These are phyloP conservation scores for Pimpla rufipes DNA, from an alignment of 2,888 invertebrate genomes.

Conservation along the genomic window DNA sequence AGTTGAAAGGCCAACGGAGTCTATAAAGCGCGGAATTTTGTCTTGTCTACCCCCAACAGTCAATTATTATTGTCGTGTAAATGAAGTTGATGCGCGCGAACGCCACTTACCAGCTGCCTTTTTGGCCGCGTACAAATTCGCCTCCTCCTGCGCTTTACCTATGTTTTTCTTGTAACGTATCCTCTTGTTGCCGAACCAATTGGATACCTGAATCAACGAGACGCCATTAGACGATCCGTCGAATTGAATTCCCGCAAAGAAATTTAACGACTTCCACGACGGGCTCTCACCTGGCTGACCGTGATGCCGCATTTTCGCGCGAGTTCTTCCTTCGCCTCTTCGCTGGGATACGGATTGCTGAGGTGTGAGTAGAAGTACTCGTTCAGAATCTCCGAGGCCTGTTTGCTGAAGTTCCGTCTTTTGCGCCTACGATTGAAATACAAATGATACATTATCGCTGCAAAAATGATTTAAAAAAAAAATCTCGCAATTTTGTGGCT, in stretches of 20 bases:
- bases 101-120: slow-evolving; percentile 93
- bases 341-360: slow-evolving; percentile 99
- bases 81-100: slow-evolving; percentile 45
- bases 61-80: slow-evolving; percentile 32
- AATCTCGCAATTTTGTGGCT: no score
- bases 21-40: slow-evolving; percentile 32
- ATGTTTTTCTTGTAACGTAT: slow-evolving; percentile 99
- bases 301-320: slow-evolving; percentile 99
- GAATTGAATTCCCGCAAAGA: background rate
- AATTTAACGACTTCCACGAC: background rate
- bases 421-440: slow-evolving; percentile 88
- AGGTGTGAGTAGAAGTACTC: slow-evolving; percentile 99
- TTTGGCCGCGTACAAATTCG: slow-evolving; percentile 99
- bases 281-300: slow-evolving; percentile 93
- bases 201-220: slow-evolving; percentile 90
- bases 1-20: slow-evolving; percentile 27
- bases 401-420: slow-evolving; percentile 99
- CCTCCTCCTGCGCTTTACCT: slow-evolving; percentile 99
- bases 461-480: slow-evolving; percentile 18
- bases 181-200: slow-evolving; percentile 99
- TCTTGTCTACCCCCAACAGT: slow-evolving; percentile 44
- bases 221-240: background rate
- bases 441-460: slow-evolving; percentile 14
- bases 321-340: slow-evolving; percentile 99
- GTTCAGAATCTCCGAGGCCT: slow-evolving; percentile 99